phyloP scores from a whole-genome alignment of 2,797 vertebrate genomes.

The Sarcoramphus papa region DNA sequence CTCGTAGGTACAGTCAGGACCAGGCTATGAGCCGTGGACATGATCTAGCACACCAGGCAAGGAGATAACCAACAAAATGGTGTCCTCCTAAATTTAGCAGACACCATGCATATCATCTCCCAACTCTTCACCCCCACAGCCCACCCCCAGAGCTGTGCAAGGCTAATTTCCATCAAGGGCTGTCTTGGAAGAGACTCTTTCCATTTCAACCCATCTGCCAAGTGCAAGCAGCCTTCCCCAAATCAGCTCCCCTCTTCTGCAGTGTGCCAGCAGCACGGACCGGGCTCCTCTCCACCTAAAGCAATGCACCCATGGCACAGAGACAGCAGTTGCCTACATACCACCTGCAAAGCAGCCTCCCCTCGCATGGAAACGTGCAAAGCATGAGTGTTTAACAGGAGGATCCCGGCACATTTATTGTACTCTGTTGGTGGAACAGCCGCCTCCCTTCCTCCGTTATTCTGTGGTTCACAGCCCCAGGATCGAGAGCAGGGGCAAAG shows the following conservation, averaged over 20 bases:
- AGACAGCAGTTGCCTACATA: neutral
- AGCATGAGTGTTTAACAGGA: neutral
- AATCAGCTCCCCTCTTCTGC: neutral
- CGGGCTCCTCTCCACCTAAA: neutral
- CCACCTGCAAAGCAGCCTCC: neutral
- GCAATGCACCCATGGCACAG: neutral
- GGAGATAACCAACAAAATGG: neutral
- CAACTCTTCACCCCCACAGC: neutral
- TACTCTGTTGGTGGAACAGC: neutral
- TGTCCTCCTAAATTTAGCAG: neutral
- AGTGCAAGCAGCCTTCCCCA: neutral
- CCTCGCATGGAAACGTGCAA: accelerated
- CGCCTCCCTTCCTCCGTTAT: neutral
- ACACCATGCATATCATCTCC: neutral
- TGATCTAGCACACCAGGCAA: neutral
- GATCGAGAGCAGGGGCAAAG: neutral
- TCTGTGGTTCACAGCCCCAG: neutral
- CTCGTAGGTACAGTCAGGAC: neutral
- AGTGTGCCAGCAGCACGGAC: neutral
- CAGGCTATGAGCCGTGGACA: neutral
- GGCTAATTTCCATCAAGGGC: neutral
- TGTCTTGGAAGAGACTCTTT: neutral
- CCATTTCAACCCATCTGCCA: neutral
- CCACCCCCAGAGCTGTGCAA: neutral
- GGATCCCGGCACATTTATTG: neutral